Evolutionary conservation across 2,113 vertebrate species (phyloP), one percentile per base, ranked within the genome.

Genomic region (Neotragus pygmaeus): DNA sequence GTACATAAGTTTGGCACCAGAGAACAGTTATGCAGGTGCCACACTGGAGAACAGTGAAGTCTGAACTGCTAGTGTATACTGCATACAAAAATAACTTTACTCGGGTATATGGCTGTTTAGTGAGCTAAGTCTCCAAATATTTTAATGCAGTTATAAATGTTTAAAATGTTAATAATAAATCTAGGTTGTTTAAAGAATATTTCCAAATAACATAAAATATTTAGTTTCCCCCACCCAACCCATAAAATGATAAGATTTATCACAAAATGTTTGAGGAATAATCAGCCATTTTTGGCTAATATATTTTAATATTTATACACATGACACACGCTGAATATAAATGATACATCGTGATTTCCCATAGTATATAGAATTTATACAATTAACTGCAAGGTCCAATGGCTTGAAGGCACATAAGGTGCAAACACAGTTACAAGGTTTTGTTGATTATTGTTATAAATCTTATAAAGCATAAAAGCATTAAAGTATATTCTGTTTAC

Each of bases 281-380:
- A 99, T 98, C 99, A 99, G 98, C 97, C 98, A 98, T 98, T 98
- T 99, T 99, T 88, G 97, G 97, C 98, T 98, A 98, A 99, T 98
- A 98, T 98, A 98, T 98, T 99, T 99, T 99, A 99, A 99, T 99
- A 99, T 99, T 99, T 99, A 99, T 99, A 99, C 96, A 98, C 98
- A 98, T 98, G 98, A 98, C 98, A 99, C 98, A 96, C 92, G 94
- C 98, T 91, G 98, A 98, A 99, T 99, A 99, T 99, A 99, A 99
- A 99, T 98, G 98, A 98, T 98, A 96, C 98, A 98, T 98, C 92
- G 80, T 96, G 97, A 98, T 98, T 99, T 98, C 98, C 98, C 98
- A 98, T 98, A 99, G 98, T 96, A 98, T 98, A 90, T 94, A 97
- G 98, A 98, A 98, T 99, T 99, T 98, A 98, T 97, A 98, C 98